These are phyloP conservation scores for Narcine bancroftii DNA, from an alignment of 2,113 vertebrate genomes.

Conservation along the genomic window DNA sequence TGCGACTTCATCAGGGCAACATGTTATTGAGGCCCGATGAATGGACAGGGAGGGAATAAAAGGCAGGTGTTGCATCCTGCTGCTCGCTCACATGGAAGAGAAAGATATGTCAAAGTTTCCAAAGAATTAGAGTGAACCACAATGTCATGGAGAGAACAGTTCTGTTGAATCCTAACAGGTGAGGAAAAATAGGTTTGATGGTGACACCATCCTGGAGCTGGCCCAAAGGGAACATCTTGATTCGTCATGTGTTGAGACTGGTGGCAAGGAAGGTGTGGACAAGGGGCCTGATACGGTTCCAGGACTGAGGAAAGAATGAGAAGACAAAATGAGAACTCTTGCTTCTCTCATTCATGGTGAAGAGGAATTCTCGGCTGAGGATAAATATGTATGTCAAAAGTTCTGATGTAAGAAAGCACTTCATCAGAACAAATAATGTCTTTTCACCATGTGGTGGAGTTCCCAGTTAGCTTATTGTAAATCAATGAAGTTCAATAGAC, in stretches of 20 bases:
- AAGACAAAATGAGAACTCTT: background rate
- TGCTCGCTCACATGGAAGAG: background rate
- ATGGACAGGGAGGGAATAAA: too few relatives aligned
- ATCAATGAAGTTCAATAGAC: background rate
- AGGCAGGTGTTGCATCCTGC: background rate
- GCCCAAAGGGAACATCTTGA: background rate
- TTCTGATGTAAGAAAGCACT: background rate
- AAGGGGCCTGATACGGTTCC: background rate
- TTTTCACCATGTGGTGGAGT: too few relatives aligned
- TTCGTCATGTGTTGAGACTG: background rate
- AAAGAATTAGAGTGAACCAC: too few relatives aligned
- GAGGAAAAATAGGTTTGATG: too few relatives aligned
- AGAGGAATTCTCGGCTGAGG: background rate
- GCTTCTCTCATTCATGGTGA: too few relatives aligned
- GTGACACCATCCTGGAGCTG: too few relatives aligned
- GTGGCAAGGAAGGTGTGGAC: background rate
- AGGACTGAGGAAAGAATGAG: background rate
- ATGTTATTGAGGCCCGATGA: too few relatives aligned
- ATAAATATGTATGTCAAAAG: background rate
- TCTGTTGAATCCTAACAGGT: too few relatives aligned
- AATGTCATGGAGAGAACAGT: too few relatives aligned
- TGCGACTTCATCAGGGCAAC: too few relatives aligned
- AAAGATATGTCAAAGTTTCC: too few relatives aligned
- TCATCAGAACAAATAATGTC: background rate
- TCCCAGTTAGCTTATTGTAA: background rate